Evolutionary conservation across 1,140 invertebrate species (phyloP), one percentile per base, ranked within the genome.

Genomic region (Stenopsyche tienmushanensis): DNA sequence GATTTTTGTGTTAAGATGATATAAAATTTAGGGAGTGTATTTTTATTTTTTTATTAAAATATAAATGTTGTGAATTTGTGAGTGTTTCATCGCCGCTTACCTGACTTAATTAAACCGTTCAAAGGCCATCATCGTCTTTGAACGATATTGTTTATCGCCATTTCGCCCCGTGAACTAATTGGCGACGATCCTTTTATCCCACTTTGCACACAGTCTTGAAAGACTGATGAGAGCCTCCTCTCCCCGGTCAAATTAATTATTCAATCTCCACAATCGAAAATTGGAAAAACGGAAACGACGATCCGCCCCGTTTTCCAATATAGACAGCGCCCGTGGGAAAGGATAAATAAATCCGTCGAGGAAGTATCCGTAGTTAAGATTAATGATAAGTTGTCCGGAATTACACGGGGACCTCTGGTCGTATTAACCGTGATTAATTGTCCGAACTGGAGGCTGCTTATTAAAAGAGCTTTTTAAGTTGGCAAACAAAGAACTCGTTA

Each of bases 371-470:
- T 49, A 21, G 26, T 18, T 23, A 42, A 57, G 54, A 57, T 57
- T 57, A 57, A 57, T 57, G 54, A 57, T 57, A 41, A 57, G 29
- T 57, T 25, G 54, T 42, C 26, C 25, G 10, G 25, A 3, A 25
- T 18, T 26, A 21, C 34, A 53, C 23, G 15, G 13, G 24, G n/a
- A 17, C 54, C 34, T 34, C 15, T 21, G 34, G 34, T 54, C 52
- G 54, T 20, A 34, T 57, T 57, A 57, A 57, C 54, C 29, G 54
- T 57, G 54, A 57, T 57, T 57, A 57, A 57, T 57, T 23, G 24
- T 57, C 54, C 29, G 29, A 34, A 34, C 29, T 13, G 29, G 29
- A 34, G 29, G 29, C 29, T 34, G 29, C 29, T 34, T 34, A 34
- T 34, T 34, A 5, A 5, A 5, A 13, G 29, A 34, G 13, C 13